Percentiles rank a stretch among this genome's conserved stretches.
phyloP scores from a whole-genome alignment of 1,140 invertebrate species.

The Xylocopa sonorina region DNA sequence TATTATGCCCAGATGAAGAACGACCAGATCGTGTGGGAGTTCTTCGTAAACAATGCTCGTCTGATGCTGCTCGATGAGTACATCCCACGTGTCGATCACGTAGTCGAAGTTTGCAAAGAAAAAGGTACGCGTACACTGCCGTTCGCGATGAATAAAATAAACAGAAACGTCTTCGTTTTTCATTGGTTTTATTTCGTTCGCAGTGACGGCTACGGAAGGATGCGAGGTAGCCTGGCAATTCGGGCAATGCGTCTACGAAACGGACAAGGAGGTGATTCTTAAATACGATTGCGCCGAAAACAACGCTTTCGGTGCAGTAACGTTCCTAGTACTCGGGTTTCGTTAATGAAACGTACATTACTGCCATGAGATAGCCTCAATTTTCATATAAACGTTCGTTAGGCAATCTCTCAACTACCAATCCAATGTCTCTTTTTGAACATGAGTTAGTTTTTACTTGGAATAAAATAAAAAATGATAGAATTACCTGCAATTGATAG shows the following conservation, averaged over 20 bases:
- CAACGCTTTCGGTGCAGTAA: neutral
- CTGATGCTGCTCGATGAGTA: slow-evolving; percentile 4
- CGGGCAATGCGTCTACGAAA: slow-evolving; percentile 38
- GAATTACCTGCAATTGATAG: too few relatives aligned
- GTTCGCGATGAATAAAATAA: neutral
- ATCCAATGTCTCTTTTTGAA: too few relatives aligned
- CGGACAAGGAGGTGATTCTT: slow-evolving; percentile 53
- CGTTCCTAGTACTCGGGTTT: neutral
- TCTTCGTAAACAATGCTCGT: neutral
- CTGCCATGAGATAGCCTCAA: too few relatives aligned
- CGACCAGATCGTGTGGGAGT: slow-evolving; percentile 29
- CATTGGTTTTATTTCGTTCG: neutral
- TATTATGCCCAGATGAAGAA: slow-evolving; percentile 43
- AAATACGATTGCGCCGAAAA: neutral
- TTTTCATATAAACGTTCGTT: too few relatives aligned
- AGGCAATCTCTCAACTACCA: too few relatives aligned
- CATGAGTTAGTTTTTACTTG: too few relatives aligned
- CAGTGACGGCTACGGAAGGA: slow-evolving; percentile 48
- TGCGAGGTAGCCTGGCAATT: slow-evolving; percentile 62
- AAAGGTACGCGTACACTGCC: neutral
- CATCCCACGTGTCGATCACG: neutral
- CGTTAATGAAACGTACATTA: too few relatives aligned
- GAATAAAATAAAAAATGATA: too few relatives aligned
- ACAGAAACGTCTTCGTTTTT: too few relatives aligned
- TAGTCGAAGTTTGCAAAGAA: neutral